phyloP scores from a whole-genome alignment of 2,888 invertebrate genomes.

The Amphiduros pacificus region DNA sequence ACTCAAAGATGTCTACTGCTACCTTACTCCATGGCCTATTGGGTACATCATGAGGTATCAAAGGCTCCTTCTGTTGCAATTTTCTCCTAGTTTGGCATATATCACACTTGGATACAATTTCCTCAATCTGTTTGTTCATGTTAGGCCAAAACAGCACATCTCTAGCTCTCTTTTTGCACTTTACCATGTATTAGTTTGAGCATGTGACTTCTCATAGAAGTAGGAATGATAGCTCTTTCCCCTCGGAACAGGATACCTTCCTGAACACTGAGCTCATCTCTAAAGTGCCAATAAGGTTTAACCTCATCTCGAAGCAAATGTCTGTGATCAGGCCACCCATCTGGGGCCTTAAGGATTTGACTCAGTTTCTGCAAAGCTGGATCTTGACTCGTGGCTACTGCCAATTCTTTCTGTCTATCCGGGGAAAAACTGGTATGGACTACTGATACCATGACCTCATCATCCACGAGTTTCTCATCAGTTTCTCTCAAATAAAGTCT shows the following conservation, averaged over 20 bases:
- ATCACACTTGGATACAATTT: conserved; percentile 12
- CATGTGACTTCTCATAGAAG: not conserved
- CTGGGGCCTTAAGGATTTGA: not conserved
- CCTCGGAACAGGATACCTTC: conserved; percentile 18
- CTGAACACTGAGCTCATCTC: not conserved
- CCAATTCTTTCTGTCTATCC: conserved; percentile 2
- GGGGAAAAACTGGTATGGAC: not conserved
- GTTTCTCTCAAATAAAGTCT: not conserved
- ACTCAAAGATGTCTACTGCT: too few species aligned
- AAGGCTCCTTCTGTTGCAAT: conserved; percentile 13
- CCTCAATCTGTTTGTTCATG: conserved; percentile 26
- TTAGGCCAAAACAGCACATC: conserved; percentile 25
- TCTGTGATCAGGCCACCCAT: not conserved
- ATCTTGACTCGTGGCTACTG: not conserved
- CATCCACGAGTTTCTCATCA: not conserved
- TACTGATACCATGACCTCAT: too few species aligned
- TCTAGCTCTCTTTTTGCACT: conserved; percentile 23
- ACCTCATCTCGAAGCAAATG: conserved; percentile 15
- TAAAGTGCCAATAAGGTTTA: conserved; percentile 19
- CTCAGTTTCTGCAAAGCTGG: not conserved
- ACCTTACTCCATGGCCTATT: conserved; percentile 12
- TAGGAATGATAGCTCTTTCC: conserved; percentile 17
- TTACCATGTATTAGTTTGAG: conserved; percentile 16
- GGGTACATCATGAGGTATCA: conserved; percentile 22
- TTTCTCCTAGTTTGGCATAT: conserved; percentile 8